These are phyloP conservation scores for Oryzias dopingdopingensis DNA, from an alignment of 2,797 vertebrate genomes.

Conservation along the genomic window DNA sequence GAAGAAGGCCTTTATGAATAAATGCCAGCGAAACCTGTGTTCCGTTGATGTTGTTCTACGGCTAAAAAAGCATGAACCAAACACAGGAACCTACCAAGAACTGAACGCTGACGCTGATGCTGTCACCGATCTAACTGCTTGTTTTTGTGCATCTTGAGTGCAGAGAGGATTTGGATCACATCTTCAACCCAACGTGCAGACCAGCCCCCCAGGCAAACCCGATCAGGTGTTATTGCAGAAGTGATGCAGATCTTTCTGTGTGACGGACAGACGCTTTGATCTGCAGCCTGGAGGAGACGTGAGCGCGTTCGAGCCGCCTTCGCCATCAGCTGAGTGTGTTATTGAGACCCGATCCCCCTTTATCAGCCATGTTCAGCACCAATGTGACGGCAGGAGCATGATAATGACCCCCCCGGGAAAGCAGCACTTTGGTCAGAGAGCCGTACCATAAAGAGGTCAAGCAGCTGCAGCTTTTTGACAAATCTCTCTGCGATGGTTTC, in stretches of 20 bases:
- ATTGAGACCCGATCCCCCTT: slow-evolving; percentile 67
- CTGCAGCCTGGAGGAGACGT: too few species aligned
- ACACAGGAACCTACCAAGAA: background rate
- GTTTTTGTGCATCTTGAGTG: too few species aligned
- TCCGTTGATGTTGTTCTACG: slow-evolving; percentile 40
- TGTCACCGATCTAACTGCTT: too few species aligned
- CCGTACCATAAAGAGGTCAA: slow-evolving; percentile 65
- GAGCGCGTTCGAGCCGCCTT: background rate
- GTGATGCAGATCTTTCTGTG: too few species aligned
- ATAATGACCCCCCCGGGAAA: slow-evolving; percentile 71
- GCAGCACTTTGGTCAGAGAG: slow-evolving; percentile 55
- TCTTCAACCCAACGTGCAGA: too few species aligned
- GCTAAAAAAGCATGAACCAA: slow-evolving; percentile 51
- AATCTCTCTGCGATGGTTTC: slow-evolving; percentile 52
- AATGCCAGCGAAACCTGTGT: slow-evolving; percentile 62
- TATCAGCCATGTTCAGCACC: slow-evolving; percentile 72
- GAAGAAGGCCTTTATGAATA: slow-evolving; percentile 67
- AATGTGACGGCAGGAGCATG: slow-evolving; percentile 69
- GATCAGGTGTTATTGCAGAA: too few species aligned
- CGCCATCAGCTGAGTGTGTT: slow-evolving; percentile 53
- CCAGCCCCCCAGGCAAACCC: too few species aligned
- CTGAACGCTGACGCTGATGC: background rate
- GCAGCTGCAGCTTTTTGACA: slow-evolving; percentile 70
- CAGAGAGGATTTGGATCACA: too few species aligned
- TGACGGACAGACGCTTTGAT: too few species aligned